phyloP scores from a whole-genome alignment of 2,888 invertebrate genomes.

The Ernsta delagoae region DNA sequence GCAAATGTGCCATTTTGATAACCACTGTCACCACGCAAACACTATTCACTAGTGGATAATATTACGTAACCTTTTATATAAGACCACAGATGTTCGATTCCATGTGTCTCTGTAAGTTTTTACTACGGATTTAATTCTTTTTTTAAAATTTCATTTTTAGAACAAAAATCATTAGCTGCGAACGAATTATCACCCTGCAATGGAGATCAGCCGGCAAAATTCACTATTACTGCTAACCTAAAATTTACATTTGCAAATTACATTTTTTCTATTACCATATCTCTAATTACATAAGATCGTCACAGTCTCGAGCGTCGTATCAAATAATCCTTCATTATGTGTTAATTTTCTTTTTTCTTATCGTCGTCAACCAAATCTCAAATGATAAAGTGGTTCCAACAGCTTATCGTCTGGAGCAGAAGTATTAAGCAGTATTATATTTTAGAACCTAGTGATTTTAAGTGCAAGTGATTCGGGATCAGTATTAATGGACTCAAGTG shows the following conservation, averaged over 20 bases:
- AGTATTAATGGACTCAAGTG: conserved; percentile 65
- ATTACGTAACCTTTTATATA: conserved; percentile 29
- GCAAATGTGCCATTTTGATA: conserved; percentile 62
- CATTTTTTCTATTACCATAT: conserved; percentile 41
- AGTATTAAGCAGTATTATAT: conserved; percentile 51
- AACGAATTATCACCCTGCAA: neutral
- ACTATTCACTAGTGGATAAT: conserved; percentile 37
- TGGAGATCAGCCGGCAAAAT: neutral
- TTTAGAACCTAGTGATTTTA: conserved; percentile 51
- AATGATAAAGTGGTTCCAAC: conserved; percentile 42
- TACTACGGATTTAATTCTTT: conserved; percentile 39
- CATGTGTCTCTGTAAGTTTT: conserved; percentile 40
- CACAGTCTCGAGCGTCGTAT: conserved; percentile 54
- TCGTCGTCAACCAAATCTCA: conserved; percentile 40
- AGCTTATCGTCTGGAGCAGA: conserved; percentile 42
- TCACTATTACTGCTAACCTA: neutral
- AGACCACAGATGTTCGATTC: conserved; percentile 14
- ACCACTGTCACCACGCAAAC: conserved; percentile 48
- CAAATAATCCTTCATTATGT: conserved; percentile 52
- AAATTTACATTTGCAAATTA: conserved; percentile 42
- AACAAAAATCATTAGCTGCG: neutral
- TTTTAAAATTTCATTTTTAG: neutral
- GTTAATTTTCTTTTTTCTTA: conserved; percentile 40
- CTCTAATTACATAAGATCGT: conserved; percentile 44
- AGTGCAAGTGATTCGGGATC: conserved; percentile 54